Conservation (phyloP, 2,113 vertebrate species). For the Polyodon spathula region DNA sequence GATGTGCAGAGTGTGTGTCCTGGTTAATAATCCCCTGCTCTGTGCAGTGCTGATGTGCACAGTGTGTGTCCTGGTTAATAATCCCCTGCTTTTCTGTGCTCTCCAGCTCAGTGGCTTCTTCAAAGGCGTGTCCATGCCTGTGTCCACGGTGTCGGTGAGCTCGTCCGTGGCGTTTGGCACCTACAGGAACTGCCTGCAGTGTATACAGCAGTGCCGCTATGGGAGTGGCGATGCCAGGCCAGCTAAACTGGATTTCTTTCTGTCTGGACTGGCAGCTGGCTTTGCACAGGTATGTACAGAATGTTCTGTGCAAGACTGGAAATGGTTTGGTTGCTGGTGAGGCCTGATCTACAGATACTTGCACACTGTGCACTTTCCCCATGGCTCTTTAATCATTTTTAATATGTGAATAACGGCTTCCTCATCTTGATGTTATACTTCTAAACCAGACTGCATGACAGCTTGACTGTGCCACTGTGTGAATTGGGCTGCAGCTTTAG, state of each 20-base stretch:
- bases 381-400: too few relatives aligned
- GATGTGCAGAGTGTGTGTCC: neutral
- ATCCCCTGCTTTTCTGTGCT: neutral
- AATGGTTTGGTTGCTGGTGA: neutral
- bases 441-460: too few relatives aligned
- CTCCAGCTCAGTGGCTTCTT: conserved; percentile 66
- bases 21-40: neutral
- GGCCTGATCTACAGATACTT: neutral
- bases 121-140: conserved; percentile 63
- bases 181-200: conserved; percentile 55
- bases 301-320: neutral
- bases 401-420: too few relatives aligned
- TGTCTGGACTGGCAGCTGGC: conserved; percentile 59
- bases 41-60: neutral
- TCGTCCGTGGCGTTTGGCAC: conserved; percentile 69
- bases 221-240: conserved; percentile 38
- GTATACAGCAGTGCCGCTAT: conserved; percentile 49
- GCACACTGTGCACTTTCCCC: too few relatives aligned
- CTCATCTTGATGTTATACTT: too few relatives aligned
- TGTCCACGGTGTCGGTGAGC: conserved; percentile 51
- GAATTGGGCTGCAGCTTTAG: too few relatives aligned
- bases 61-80: neutral
- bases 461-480: too few relatives aligned
- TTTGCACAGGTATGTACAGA: conserved; percentile 51
- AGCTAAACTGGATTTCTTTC: conserved; percentile 50